A percentile compares a stretch with the other conserved stretches of the same genome.
phyloP scores from a whole-genome alignment of 1,140 invertebrate genomes.

The Papilio xuthus region DNA sequence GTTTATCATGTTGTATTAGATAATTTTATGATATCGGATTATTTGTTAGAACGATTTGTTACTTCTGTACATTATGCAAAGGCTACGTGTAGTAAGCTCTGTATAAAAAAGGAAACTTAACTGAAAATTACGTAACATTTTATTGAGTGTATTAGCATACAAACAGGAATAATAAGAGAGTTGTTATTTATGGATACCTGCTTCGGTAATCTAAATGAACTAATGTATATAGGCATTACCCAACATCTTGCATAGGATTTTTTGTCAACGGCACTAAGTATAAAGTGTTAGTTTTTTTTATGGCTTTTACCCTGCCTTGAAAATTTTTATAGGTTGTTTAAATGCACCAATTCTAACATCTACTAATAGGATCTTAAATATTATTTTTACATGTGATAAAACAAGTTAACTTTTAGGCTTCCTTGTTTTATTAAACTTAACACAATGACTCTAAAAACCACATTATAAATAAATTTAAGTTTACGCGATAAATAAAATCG shows the following conservation, averaged over 20 bases:
- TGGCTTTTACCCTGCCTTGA: too few relatives aligned
- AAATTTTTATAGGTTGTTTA: too few relatives aligned
- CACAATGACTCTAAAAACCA: background rate
- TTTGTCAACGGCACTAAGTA: too few relatives aligned
- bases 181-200: background rate
- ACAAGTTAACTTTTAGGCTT: too few relatives aligned
- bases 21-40: background rate
- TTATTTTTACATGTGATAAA: too few relatives aligned
- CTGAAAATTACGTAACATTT: background rate
- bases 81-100: background rate
- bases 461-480: background rate
- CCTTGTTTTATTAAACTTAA: background rate
- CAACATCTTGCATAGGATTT: too few relatives aligned
- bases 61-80: background rate
- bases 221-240: background rate
- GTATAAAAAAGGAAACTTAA: background rate
- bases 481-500: background rate
- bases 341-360: too few relatives aligned
- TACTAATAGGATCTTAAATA: too few relatives aligned
- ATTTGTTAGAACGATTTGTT: background rate
- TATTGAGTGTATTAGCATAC: background rate
- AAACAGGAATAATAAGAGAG: background rate
- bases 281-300: too few relatives aligned
- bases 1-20: conserved; percentile 7
- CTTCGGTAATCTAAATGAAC: background rate